Evolutionary conservation across 2,888 invertebrate species (phyloP).

Genomic region (Sphaerophoria taeniata): DNA sequence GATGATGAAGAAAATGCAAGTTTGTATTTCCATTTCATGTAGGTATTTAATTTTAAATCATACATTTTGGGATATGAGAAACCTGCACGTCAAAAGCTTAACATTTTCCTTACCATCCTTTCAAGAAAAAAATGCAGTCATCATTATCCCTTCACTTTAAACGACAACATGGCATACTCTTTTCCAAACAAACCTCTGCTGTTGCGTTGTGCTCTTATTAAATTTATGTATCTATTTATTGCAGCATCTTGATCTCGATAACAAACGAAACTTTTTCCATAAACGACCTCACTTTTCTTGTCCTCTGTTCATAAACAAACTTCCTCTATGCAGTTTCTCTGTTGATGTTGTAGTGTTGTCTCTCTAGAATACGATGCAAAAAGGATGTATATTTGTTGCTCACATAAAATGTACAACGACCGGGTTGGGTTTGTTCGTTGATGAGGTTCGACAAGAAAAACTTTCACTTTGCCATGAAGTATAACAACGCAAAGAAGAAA

Average conservation of each 20-base stretch:
- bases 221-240: slow-evolving; percentile 23
- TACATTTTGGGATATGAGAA: too few species aligned
- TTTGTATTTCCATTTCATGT: too few species aligned
- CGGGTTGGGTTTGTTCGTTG: too few species aligned
- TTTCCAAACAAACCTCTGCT: slow-evolving; percentile 5
- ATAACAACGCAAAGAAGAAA: too few species aligned
- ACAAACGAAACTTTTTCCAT: slow-evolving; percentile 37
- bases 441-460: slow-evolving; percentile 32
- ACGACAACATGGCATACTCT: neutral
- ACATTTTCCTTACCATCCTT: too few species aligned
- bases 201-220: slow-evolving; percentile 49
- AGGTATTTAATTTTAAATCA: too few species aligned
- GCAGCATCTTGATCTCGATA: slow-evolving; percentile 15
- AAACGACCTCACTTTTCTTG: slow-evolving; percentile 24
- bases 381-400: neutral
- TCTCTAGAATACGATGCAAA: neutral
- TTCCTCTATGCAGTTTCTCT: too few species aligned
- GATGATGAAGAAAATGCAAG: too few species aligned
- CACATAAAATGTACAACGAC: too few species aligned
- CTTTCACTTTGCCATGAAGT: slow-evolving; percentile 28
- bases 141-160: too few species aligned
- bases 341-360: neutral
- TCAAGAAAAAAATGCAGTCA: too few species aligned
- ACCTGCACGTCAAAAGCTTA: too few species aligned
- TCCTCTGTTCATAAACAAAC: neutral